Conservation (phyloP, 1,140 invertebrate species). For the Gerris buenoi region DNA sequence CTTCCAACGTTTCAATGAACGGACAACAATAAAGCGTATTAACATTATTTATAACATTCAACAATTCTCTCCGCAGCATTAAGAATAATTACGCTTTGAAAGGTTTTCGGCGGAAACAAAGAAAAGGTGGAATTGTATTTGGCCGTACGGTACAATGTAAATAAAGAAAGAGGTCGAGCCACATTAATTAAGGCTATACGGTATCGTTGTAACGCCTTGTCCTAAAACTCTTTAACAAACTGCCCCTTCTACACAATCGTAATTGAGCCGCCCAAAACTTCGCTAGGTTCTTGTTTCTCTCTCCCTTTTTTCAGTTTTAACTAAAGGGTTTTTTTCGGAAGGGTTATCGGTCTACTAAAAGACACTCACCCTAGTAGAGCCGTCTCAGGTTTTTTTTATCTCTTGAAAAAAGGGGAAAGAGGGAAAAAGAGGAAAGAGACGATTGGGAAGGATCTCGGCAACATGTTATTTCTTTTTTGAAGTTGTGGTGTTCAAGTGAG, state of each 20-base stretch:
- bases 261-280: neutral
- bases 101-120: too few relatives aligned
- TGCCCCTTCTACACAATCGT: neutral
- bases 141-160: neutral
- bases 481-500: neutral
- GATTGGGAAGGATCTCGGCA: neutral
- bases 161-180: neutral
- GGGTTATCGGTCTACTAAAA: neutral
- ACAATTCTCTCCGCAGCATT: too few relatives aligned
- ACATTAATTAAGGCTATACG: neutral
- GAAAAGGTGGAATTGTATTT: neutral
- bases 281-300: too few relatives aligned
- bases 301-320: neutral
- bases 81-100: too few relatives aligned
- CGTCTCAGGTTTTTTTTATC: neutral
- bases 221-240: neutral
- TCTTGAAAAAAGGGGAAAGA: neutral
- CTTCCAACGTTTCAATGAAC: too few relatives aligned
- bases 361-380: neutral
- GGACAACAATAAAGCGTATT: too few relatives aligned
- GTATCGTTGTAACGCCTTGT: neutral
- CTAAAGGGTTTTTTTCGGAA: neutral
- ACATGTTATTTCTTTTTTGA: neutral
- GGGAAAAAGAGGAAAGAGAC: neutral
- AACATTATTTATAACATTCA: too few relatives aligned